A percentile compares a stretch with the other conserved stretches of the same genome.
Evolutionary conservation across 2,888 invertebrate genomes (phyloP).

Genomic region (Drosophila siamana): DNA sequence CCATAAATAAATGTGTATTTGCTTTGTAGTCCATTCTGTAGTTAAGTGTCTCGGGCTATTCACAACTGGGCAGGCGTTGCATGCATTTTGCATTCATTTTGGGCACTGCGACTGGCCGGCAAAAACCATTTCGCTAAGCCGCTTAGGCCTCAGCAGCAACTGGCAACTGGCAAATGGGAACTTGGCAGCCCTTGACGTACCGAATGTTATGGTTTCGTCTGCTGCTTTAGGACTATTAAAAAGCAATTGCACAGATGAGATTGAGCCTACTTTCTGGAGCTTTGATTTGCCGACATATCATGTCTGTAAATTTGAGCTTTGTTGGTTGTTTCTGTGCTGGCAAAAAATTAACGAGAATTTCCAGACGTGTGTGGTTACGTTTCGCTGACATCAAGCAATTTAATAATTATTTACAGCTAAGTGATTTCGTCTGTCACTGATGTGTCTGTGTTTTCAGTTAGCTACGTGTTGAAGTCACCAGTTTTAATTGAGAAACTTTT

Average conservation of each 20-base stretch:
- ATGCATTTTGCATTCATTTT: conserved; percentile 63
- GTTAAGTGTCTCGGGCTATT: conserved; percentile 17
- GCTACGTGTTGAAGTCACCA: neutral
- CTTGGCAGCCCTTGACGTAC: conserved; percentile 1
- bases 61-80: conserved; percentile 21
- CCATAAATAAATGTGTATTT: neutral
- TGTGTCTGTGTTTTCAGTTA: neutral
- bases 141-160: conserved; percentile 51
- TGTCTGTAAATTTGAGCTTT: neutral
- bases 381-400: conserved; percentile 56
- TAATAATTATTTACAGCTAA: conserved; percentile 54
- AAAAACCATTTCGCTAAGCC: conserved; percentile 67
- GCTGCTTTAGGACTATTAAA: conserved; percentile 45
- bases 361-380: conserved; percentile 16
- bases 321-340: conserved; percentile 3
- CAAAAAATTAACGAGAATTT: neutral
- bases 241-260: conserved; percentile 50
- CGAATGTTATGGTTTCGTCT: conserved; percentile 3
- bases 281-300: conserved; percentile 4
- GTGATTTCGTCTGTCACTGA: neutral
- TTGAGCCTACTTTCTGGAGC: conserved; percentile 51
- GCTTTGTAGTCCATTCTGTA: conserved; percentile 21
- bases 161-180: neutral
- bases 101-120: conserved; percentile 25
- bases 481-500: neutral